These are phyloP conservation scores for Phengaris alcon DNA, from an alignment of 2,888 invertebrate species.

Conservation along the genomic window DNA sequence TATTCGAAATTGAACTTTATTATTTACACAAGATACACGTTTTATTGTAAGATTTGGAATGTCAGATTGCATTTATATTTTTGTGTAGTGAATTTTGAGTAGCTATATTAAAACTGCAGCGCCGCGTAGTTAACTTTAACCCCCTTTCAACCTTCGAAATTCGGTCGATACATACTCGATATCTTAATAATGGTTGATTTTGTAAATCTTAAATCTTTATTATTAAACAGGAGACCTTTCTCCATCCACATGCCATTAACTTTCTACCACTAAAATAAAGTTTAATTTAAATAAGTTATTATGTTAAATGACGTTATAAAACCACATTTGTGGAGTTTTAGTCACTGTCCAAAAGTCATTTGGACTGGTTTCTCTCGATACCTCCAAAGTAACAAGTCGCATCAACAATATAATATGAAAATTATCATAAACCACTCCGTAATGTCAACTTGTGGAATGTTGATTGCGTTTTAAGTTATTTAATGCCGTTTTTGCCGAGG, in stretches of 20 bases:
- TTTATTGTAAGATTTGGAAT: no score
- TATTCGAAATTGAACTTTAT: no score
- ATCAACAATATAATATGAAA: slow-evolving; percentile 4
- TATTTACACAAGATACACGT: no score
- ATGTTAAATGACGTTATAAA: slow-evolving; percentile 11
- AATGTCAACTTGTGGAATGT: slow-evolving; percentile 14
- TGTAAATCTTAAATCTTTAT: background rate
- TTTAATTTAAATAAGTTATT: slow-evolving; percentile 15
- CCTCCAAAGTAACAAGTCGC: slow-evolving; percentile 1
- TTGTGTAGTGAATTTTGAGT: no score
- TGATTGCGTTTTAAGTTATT: slow-evolving; percentile 26
- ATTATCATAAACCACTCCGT: slow-evolving; percentile 15
- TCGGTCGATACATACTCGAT: background rate
- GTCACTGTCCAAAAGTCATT: slow-evolving; percentile 15
- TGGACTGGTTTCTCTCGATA: slow-evolving; percentile 11
- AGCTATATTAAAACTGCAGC: no score
- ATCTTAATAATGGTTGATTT: background rate
- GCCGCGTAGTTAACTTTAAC: no score
- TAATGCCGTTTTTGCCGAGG: slow-evolving; percentile 7
- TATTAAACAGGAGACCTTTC: background rate
- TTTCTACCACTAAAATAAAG: slow-evolving; percentile 5
- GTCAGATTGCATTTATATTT: no score
- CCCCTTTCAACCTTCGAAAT: background rate
- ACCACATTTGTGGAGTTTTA: slow-evolving; percentile 9
- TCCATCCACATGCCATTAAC: background rate